Conservation (phyloP, 2,113 vertebrate genomes). For the Cranoglanis bouderius region DNA sequence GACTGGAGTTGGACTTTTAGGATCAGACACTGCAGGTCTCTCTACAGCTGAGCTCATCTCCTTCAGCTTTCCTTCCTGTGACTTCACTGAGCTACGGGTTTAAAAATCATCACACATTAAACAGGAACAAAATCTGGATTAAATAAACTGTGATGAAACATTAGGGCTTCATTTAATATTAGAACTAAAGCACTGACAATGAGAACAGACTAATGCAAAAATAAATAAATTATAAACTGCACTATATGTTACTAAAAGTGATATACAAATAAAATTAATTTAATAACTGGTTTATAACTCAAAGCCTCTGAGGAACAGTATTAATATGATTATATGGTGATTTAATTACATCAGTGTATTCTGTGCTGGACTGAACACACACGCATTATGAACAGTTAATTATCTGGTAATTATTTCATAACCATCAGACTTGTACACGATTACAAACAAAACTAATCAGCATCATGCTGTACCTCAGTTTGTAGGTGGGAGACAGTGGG, state of each 20-base stretch:
- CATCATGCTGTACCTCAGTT: constrained; percentile 13
- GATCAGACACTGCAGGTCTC: neutral
- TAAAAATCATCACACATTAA: neutral
- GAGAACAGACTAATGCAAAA: neutral
- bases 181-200: neutral
- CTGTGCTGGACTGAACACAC: too few relatives aligned
- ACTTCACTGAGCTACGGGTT: constrained; percentile 29
- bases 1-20: constrained; percentile 23
- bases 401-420: neutral
- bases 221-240: neutral
- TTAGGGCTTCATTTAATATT: neutral
- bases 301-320: neutral
- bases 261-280: neutral
- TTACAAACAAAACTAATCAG: neutral
- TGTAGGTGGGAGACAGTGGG: constrained; percentile 42
- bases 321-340: neutral
- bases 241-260: neutral
- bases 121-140: neutral
- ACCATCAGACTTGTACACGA: neutral
- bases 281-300: neutral
- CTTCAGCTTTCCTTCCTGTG: constrained; percentile 48
- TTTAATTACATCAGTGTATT: neutral
- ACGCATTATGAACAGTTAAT: neutral
- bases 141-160: neutral
- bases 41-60: constrained; percentile 44